Base-by-base conservation (phyloP, 2,113 vertebrate species). In the Coracopsis vasa region DNA sequence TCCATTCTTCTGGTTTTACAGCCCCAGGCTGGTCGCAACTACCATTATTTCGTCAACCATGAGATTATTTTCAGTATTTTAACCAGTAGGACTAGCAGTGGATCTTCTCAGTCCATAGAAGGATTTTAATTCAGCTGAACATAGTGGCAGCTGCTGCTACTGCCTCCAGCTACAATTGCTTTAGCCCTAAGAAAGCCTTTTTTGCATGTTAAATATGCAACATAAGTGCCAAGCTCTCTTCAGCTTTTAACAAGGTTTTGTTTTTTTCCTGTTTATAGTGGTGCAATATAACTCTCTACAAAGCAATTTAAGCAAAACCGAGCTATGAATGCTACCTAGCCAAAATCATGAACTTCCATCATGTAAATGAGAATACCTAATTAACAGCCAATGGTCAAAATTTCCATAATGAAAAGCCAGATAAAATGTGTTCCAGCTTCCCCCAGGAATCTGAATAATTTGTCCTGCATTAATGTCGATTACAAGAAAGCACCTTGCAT, bases 371-470 rank as follows among this genome's bases (percentile, higher is more conserved):
- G 83, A 96, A 94, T 66, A 53, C 17, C 80, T 97, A 97, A 96
- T 97, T 97, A 97, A 96, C 65, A 97, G 79, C 58, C 95, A 97
- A 80, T 97, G 90, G 53, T 96, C 95, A 97, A 94, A 94, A 96
- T 97, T 96, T 97, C 77, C 94, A 93, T 97, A 97, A 97, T 92
- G 82, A 94, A 92, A 69, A 97, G 85, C 37, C 78, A 91, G 92
- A 95, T 88, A 41, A 94, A 97, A 96, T 92, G 50, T 92, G 80
- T 91, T 96, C 42, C 82, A 88, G 23, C 37, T 95, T 94, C 94
- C 94, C 86, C 4, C 72, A 96, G 80, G 93, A 97, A 87, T 91
- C 69, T 85, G 66, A 62, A 61, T 86, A 90, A 29, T 64, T 96
- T 95, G 80, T 94, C 75, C 96, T 61, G 41, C 74, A 92, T 92